Evolutionary conservation across 1,140 invertebrate genomes (phyloP), one percentile per base, ranked within the genome.

Genomic region (Caenorhabditis remanei): DNA sequence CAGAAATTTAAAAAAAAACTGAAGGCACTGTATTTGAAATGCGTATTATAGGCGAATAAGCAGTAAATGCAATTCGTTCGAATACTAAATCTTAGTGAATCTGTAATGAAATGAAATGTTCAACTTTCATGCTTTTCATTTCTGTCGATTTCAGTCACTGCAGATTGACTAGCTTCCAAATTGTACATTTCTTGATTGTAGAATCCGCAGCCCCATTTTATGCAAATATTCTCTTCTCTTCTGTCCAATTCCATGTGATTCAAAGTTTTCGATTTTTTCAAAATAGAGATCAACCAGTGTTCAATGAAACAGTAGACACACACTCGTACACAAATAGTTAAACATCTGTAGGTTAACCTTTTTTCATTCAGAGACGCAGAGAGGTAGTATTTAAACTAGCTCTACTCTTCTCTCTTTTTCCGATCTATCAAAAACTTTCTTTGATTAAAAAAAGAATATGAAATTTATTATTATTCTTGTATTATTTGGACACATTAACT

Each of bases 281-380:
- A 50, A 46, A 79, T 24, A 79, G 46, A 79, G 43, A 79, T 48
- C 65, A 79, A 19, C 9, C n/a, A 79, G 46, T 53, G 71, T 79
- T 79, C 71, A 79, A 79, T 79, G 5, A 50, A 50, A 79, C 11
- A 7, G 53, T 11, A 79, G 71, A 79, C 32, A 50, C 71, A 21
- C 67, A 8, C n/a, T 19, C 43, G 53, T n/a, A 79, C 43, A 79
- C 50, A 79, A 79, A 79, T n/a, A 79, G 71, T 71, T 71, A 71
- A 71, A 71, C 65, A 71, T 71, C 65, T 71, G 65, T 79, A 79
- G 71, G 71, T 79, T 79, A 79, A 79, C 71, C 46, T 2, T 71
- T 71, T 41, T 61, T 61, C 16, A 40, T 71, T 53, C 46, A 40
- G 71, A 79, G 71, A 40, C 71, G 71, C 71, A 79, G 71, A 48